A percentile compares a stretch with the other conserved stretches of the same genome.
phyloP scores from a whole-genome alignment of 2,113 vertebrate species.

The Sisor rabdophorus region DNA sequence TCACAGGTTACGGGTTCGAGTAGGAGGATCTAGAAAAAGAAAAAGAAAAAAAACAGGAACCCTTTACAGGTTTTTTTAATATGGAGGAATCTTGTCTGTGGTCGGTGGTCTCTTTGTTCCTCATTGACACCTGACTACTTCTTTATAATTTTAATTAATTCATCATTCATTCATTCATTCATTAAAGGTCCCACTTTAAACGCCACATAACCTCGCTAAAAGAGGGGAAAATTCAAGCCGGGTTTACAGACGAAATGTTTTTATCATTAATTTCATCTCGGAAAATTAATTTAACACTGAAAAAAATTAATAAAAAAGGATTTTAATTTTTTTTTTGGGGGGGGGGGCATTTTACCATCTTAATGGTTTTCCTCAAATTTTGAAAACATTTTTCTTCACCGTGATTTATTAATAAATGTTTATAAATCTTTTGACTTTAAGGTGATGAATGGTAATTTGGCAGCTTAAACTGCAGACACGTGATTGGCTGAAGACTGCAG shows the following conservation, averaged over 20 bases:
- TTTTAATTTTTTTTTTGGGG: neutral
- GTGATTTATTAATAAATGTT: neutral
- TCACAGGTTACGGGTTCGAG: neutral
- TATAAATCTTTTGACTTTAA: neutral
- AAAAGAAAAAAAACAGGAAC: too few relatives aligned
- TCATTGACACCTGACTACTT: too few relatives aligned
- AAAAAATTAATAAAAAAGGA: neutral
- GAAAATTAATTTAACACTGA: neutral
- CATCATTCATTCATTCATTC: too few relatives aligned
- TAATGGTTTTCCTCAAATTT: neutral
- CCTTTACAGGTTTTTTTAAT: neutral
- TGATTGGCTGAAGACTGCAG: slow-evolving; percentile 4
- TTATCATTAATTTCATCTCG: too few relatives aligned
- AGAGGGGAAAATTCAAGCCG: too few relatives aligned
- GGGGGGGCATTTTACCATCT: neutral
- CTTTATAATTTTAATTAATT: neutral
- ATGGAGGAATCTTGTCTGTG: too few relatives aligned
- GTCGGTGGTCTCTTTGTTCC: too few relatives aligned
- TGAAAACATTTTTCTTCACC: too few relatives aligned
- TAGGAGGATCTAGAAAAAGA: neutral
- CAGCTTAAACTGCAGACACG: too few relatives aligned
- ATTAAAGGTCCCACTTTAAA: neutral
- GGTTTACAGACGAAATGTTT: neutral
- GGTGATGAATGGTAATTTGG: neutral
- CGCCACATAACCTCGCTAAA: too few relatives aligned